Evolutionary conservation across 2,888 invertebrate species (phyloP).

Genomic region (Ariolimax columbianus): DNA sequence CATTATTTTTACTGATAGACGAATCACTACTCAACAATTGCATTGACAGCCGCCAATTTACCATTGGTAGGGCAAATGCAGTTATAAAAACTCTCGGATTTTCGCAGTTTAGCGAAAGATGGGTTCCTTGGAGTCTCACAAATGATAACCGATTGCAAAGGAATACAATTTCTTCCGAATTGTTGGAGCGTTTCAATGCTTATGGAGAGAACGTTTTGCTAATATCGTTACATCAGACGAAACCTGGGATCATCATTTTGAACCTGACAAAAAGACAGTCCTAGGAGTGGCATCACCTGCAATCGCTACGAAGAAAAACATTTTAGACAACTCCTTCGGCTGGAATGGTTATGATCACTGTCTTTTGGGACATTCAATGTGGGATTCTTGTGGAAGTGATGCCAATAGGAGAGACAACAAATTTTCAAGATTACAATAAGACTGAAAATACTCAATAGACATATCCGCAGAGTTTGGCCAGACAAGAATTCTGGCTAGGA

Average conservation of each 20-base stretch:
- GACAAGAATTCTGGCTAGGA: too few species aligned
- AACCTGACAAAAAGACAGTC: background rate
- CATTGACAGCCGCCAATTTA: too few species aligned
- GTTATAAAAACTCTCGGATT: background rate
- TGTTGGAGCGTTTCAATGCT: background rate
- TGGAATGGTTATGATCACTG: background rate
- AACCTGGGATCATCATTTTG: conserved; percentile 7
- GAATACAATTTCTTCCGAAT: background rate
- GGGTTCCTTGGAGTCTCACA: background rate
- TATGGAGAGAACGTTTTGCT: background rate
- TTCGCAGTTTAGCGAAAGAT: background rate
- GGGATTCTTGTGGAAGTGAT: conserved; percentile 15
- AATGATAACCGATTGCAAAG: background rate
- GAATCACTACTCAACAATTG: background rate
- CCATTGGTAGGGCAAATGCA: background rate
- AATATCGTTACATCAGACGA: background rate
- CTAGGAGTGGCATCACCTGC: background rate
- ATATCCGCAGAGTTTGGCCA: too few species aligned
- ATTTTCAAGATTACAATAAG: background rate
- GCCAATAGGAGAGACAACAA: background rate
- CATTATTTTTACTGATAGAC: background rate
- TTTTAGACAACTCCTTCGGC: background rate
- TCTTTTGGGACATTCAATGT: background rate
- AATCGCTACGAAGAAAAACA: background rate
- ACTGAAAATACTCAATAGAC: background rate